phyloP scores from a whole-genome alignment of 2,113 vertebrate genomes.

The Sturnus vulgaris region DNA sequence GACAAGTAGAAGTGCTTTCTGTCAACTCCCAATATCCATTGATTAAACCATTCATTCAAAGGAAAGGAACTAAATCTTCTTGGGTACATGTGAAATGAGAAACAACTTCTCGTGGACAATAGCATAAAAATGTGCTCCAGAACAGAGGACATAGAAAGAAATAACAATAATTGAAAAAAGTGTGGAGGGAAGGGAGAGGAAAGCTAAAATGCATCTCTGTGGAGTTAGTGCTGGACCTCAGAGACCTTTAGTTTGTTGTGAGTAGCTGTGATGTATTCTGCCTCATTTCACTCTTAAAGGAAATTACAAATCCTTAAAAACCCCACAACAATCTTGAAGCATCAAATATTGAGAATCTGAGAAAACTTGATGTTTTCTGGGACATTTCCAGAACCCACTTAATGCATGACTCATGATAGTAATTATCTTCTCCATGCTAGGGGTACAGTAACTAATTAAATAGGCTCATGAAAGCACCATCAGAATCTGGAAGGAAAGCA shows the following conservation, averaged over 20 bases:
- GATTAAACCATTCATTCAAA: not conserved
- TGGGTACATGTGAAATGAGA: not conserved
- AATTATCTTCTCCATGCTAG: slow-evolving; percentile 4
- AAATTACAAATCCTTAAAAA: not conserved
- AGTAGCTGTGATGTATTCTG: not conserved
- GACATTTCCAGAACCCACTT: slow-evolving; percentile 15
- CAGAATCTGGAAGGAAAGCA: not conserved
- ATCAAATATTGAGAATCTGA: slow-evolving; percentile 10
- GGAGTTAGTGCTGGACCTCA: not conserved
- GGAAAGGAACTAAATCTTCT: not conserved
- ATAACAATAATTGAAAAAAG: not conserved
- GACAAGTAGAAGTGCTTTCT: not conserved
- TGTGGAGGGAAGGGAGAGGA: not conserved
- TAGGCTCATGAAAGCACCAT: not conserved
- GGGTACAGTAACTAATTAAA: slow-evolving; percentile 26
- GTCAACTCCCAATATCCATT: not conserved
- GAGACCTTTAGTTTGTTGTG: not conserved
- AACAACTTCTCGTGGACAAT: not conserved
- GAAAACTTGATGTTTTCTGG: not conserved
- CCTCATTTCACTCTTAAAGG: not conserved
- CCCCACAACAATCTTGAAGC: not conserved
- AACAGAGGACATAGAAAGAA: not conserved
- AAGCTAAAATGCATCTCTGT: not conserved
- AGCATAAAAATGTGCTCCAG: not conserved
- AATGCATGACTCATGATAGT: not conserved